These are phyloP conservation scores for Cosmopolites sordidus DNA, from an alignment of 2,888 invertebrate genomes.

Conservation along the genomic window DNA sequence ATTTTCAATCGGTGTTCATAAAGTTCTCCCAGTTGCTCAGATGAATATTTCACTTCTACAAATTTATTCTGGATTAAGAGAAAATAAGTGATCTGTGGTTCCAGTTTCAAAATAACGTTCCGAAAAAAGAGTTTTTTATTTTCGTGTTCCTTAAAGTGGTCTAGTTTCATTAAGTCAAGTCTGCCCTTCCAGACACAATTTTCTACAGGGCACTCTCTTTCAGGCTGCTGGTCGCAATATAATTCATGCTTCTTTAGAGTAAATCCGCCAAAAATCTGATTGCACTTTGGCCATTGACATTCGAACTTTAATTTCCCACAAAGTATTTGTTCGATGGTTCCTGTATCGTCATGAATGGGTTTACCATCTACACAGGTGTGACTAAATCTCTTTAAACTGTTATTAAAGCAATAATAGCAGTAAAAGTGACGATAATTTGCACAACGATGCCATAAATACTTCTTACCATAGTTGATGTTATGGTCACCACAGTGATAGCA, in stretches of 20 bases:
- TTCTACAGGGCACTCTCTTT: constrained; percentile 18
- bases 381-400: constrained; percentile 19
- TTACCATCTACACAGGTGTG: constrained; percentile 21
- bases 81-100: constrained; percentile 16
- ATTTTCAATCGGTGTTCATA: constrained; percentile 16
- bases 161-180: constrained; percentile 11
- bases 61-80: constrained; percentile 19
- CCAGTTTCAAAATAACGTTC: constrained; percentile 19
- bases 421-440: constrained; percentile 21
- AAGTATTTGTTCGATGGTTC: constrained; percentile 20
- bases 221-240: constrained; percentile 17
- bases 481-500: constrained; percentile 24
- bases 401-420: constrained; percentile 25
- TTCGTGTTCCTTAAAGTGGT: constrained; percentile 20
- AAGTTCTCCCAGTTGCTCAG: constrained; percentile 21
- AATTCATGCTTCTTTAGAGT: constrained; percentile 20
- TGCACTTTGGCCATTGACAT: constrained; percentile 17
- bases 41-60: constrained; percentile 14
- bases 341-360: constrained; percentile 22
- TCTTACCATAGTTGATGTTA: constrained; percentile 21
- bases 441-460: constrained; percentile 25
- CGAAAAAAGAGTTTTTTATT: constrained; percentile 19
- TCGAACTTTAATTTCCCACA: constrained; percentile 23
- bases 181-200: constrained; percentile 13
- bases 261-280: constrained; percentile 19